phyloP scores from a whole-genome alignment of 2,797 vertebrate species.

The Sandelia bainsii region DNA sequence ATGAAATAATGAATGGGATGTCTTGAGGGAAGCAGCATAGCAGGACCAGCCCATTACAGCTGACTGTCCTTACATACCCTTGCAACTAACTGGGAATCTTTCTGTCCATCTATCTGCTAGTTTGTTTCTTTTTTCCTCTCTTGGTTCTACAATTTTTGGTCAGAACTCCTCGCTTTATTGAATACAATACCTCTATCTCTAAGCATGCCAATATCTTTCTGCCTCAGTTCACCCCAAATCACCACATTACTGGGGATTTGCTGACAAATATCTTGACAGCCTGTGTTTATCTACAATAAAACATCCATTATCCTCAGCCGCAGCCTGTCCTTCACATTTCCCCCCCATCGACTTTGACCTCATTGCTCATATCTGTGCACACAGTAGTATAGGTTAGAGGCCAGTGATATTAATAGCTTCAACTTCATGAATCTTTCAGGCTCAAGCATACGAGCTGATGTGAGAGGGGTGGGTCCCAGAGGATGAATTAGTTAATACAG shows the following conservation, averaged over 20 bases:
- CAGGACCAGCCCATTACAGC: slow-evolving; percentile 45
- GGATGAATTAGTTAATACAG: slow-evolving; percentile 64
- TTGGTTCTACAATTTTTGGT: neutral
- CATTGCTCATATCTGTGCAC: slow-evolving; percentile 49
- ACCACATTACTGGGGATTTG: neutral
- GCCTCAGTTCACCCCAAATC: slow-evolving; percentile 15
- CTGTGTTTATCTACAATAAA: slow-evolving; percentile 15
- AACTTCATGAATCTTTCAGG: slow-evolving; percentile 80
- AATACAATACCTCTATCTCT: neutral
- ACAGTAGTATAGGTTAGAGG: slow-evolving; percentile 41
- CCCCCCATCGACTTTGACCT: slow-evolving; percentile 40
- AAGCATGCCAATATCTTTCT: slow-evolving; percentile 11
- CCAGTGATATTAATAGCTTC: slow-evolving; percentile 72
- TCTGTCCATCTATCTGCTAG: slow-evolving; percentile 6
- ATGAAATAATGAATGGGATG: slow-evolving; percentile 58
- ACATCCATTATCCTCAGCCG: slow-evolving; percentile 19
- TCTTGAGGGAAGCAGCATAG: slow-evolving; percentile 57
- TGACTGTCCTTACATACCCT: slow-evolving; percentile 36
- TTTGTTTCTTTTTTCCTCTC: slow-evolving; percentile 15
- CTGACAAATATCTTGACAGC: slow-evolving; percentile 32
- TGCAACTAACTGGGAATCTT: slow-evolving; percentile 26
- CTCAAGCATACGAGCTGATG: slow-evolving; percentile 67
- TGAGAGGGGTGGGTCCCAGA: slow-evolving; percentile 56
- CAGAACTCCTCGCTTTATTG: slow-evolving; percentile 25
- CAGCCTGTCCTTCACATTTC: slow-evolving; percentile 1